These are phyloP conservation scores for Tyrannus savana DNA, from an alignment of 2,113 vertebrate genomes.

Conservation along the genomic window DNA sequence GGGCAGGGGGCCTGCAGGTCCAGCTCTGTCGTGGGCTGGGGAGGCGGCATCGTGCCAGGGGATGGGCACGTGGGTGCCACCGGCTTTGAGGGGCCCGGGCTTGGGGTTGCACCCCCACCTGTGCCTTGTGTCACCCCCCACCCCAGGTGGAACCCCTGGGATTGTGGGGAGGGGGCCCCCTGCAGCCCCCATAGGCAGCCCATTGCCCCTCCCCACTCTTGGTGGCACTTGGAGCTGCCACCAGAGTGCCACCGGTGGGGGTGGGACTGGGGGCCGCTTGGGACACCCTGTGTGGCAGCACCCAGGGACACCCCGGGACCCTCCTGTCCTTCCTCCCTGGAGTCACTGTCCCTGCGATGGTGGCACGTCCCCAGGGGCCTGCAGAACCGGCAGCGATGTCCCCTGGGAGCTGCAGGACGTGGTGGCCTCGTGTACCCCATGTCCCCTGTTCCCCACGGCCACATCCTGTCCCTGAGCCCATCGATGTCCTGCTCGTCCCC, in stretches of 20 bases:
- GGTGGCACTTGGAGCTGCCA: neutral
- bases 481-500: rapidly evolving
- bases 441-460: rapidly evolving
- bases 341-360: neutral
- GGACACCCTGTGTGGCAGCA: neutral
- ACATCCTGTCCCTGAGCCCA: neutral
- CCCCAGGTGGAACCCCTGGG: neutral
- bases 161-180: neutral
- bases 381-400: neutral
- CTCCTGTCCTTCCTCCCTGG: neutral
- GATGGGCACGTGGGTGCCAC: neutral
- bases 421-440: neutral
- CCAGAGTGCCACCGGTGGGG: neutral
- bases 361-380: neutral
- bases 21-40: neutral
- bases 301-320: too few relatives aligned
- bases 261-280: neutral
- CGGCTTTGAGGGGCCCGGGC: neutral
- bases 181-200: rapidly evolving
- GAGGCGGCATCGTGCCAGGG: neutral
- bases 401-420: neutral
- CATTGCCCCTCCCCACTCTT: rapidly evolving
- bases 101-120: neutral
- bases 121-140: neutral
- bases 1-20: neutral